Evolutionary conservation across 2,797 vertebrate species (phyloP).

Genomic region (Sebastes variabilis): DNA sequence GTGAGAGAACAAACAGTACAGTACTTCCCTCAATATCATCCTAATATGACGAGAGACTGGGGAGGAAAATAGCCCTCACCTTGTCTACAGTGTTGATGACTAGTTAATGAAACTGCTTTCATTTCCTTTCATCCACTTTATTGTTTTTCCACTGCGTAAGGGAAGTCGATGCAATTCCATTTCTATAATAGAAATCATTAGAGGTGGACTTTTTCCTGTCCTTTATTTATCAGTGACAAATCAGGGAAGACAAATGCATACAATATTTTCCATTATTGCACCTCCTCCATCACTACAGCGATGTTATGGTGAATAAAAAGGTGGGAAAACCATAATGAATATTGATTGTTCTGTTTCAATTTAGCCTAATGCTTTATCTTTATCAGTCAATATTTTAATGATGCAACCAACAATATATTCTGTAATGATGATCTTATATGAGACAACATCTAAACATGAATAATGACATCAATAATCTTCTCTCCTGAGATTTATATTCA

Average conservation of each 20-base stretch:
- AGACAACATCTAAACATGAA: neutral
- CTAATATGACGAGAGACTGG: slow-evolving; percentile 17
- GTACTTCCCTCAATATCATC: slow-evolving; percentile 18
- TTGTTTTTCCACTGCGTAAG: slow-evolving; percentile 36
- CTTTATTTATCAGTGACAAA: slow-evolving; percentile 10
- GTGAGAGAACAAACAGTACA: slow-evolving; percentile 38
- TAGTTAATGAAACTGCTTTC: slow-evolving; percentile 54
- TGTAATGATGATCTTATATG: neutral
- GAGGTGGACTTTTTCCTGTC: slow-evolving; percentile 15
- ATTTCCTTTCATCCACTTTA: slow-evolving; percentile 53
- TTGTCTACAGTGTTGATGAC: slow-evolving; percentile 38
- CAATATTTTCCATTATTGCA: neutral
- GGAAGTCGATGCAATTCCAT: slow-evolving; percentile 11
- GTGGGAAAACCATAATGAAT: neutral
- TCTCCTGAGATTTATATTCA: neutral
- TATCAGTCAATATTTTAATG: neutral
- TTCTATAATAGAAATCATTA: slow-evolving; percentile 44
- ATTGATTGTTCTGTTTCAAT: neutral
- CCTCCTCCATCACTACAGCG: neutral
- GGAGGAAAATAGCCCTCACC: slow-evolving; percentile 21
- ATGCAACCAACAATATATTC: neutral
- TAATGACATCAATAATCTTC: neutral
- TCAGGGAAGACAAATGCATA: slow-evolving; percentile 11
- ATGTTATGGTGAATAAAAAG: slow-evolving; percentile 5
- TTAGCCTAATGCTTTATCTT: neutral